These are phyloP conservation scores for Pipistrellus pipistrellus DNA, from an alignment of 2,797 vertebrate genomes.

Conservation along the genomic window DNA sequence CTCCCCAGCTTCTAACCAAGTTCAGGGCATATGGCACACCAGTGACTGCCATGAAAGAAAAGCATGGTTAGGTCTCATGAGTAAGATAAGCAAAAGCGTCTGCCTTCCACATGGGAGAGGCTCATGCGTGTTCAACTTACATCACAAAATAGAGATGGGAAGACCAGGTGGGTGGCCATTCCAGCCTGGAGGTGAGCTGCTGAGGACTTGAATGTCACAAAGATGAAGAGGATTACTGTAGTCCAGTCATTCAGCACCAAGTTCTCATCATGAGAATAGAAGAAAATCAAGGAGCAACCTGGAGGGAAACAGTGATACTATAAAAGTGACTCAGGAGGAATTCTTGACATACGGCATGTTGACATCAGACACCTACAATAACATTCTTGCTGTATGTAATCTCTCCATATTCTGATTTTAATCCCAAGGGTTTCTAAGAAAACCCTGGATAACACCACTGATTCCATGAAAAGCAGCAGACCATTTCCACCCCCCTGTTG, in stretches of 20 bases:
- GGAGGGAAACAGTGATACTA: not conserved
- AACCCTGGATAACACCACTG: conserved; percentile 45
- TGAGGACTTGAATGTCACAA: not conserved
- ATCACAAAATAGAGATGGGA: not conserved
- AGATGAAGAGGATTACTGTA: not conserved
- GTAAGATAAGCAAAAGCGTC: not conserved
- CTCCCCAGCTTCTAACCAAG: not conserved
- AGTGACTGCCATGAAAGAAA: not conserved
- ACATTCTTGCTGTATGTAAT: not conserved
- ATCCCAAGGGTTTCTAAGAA: conserved; percentile 57
- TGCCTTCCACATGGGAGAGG: not conserved
- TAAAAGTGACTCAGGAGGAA: not conserved
- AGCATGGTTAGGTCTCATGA: not conserved
- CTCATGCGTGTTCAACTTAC: not conserved
- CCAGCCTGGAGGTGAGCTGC: not conserved
- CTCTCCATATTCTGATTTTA: not conserved
- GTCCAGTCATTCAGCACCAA: not conserved
- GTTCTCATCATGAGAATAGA: not conserved
- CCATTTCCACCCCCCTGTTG: not conserved
- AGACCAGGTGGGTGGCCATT: not conserved
- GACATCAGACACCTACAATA: not conserved
- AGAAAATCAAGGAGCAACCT: not conserved
- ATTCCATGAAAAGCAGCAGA: not conserved
- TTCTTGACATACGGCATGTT: not conserved
- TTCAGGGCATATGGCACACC: not conserved